Percentiles rank a stretch among this genome's conserved stretches.
These are phyloP conservation scores for Porites australiensis DNA, from an alignment of 64 coral and sea anemone species.

Conservation along the genomic window DNA sequence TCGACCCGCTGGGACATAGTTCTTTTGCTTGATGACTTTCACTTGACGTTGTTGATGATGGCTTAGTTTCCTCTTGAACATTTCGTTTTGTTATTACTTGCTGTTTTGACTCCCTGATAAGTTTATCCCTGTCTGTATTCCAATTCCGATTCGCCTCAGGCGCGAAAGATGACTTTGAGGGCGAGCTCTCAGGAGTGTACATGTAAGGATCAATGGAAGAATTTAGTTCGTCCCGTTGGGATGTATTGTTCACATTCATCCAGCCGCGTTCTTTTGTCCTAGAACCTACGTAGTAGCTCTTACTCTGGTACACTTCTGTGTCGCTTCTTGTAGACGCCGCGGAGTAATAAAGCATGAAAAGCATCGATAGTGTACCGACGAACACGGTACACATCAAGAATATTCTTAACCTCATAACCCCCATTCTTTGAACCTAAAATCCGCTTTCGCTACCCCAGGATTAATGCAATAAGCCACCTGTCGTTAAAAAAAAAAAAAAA, in stretches of 20 bases:
- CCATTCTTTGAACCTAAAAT: neutral
- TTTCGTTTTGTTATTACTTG: neutral
- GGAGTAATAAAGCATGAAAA: conserved; percentile 37
- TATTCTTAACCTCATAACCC: neutral
- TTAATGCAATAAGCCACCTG: too few species aligned
- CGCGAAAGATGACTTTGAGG: too few species aligned
- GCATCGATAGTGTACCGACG: neutral
- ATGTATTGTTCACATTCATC: too few species aligned
- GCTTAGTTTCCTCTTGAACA: neutral
- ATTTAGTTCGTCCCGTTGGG: neutral
- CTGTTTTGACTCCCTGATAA: too few species aligned
- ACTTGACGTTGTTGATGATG: neutral
- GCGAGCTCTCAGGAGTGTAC: too few species aligned
- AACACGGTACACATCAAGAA: conserved; percentile 8
- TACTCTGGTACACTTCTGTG: neutral
- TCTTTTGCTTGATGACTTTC: neutral
- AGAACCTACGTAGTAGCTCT: neutral
- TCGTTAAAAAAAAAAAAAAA: too few species aligned
- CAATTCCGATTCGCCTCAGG: too few species aligned
- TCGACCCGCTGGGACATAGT: neutral
- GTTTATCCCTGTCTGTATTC: too few species aligned
- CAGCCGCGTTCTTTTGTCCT: neutral
- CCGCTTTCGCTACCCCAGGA: neutral
- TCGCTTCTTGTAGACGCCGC: neutral
- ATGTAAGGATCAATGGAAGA: too few species aligned